Base-by-base conservation (phyloP, 1,140 invertebrate genomes). In the Daktulosphaira vitifoliae region DNA sequence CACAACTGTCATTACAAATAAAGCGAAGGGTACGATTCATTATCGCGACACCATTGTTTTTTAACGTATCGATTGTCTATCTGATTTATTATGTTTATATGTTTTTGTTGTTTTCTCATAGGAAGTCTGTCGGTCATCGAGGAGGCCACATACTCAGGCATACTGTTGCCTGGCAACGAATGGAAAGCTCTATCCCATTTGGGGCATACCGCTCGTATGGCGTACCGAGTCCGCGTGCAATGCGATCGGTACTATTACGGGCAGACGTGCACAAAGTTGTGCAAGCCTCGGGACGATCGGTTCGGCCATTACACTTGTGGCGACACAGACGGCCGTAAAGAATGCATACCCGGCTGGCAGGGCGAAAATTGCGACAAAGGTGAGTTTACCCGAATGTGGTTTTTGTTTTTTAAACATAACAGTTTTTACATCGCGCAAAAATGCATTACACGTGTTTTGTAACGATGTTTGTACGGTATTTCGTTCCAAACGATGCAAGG, bases 161-260 rank as follows among this genome's bases (percentile, higher is more conserved):
- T 93, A 74, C 86, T 93, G 70, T 81, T 90, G 71, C 92, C 91
- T 46, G 88, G 88, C 69, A 80, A 83, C 48, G 88, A 88, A 74
- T 94, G 92, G 91, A 90, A 94, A 78, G 90, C 89, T 56, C 79
- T 93, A 71, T 84, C 87, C 72, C 87, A 90, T 78, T 81, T 84
- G 70, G 87, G 86, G 66, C 79, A 77, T 52, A 82, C 82, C 68
- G 86, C 87, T 25, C 79, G 84, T 68, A 78, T 96, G 65, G 85
- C 85, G 13, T 96, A 94, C 78, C 81, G 88, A 71, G 91, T 93
- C 73, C 83, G 94, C 59, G 92, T 97, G 23, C 81, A 86, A 70
- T 97, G 95, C 78, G 83, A 89, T 74, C 82, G 82, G 70, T 86
- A 95, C 78, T 96, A 97, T 77, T 96, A 93, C 81, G 95, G 95